Evolutionary conservation across 2,888 invertebrate genomes (phyloP).

Genomic region (Lagria hirta): DNA sequence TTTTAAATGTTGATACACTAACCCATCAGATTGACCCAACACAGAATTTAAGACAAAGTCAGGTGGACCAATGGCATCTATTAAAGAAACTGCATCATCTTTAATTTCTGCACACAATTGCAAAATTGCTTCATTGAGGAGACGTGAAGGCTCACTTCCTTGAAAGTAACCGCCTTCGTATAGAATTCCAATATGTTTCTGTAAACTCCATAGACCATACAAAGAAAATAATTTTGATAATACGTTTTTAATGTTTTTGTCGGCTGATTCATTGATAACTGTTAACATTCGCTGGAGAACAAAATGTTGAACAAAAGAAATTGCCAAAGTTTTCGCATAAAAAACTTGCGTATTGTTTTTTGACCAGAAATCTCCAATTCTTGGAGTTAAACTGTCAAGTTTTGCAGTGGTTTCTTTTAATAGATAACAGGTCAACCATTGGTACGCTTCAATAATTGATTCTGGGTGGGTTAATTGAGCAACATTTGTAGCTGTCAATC

Average conservation of each 20-base stretch:
- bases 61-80: slow-evolving; percentile 82
- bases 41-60: slow-evolving; percentile 85
- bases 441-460: slow-evolving; percentile 66
- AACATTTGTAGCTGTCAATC: slow-evolving; percentile 56
- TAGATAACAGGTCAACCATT: slow-evolving; percentile 81
- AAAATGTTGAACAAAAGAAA: slow-evolving; percentile 77
- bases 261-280: slow-evolving; percentile 53
- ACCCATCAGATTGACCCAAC: slow-evolving; percentile 85
- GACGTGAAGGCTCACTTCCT: slow-evolving; percentile 58
- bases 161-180: slow-evolving; percentile 62
- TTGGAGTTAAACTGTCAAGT: slow-evolving; percentile 54
- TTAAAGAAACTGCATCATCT: slow-evolving; percentile 74
- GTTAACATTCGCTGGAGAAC: slow-evolving; percentile 59
- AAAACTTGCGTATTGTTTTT: slow-evolving; percentile 87
- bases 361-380: slow-evolving; percentile 67
- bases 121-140: slow-evolving; percentile 70
- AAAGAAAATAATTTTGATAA: slow-evolving; percentile 64
- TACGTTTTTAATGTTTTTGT: slow-evolving; percentile 57
- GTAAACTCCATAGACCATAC: slow-evolving; percentile 69
- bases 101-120: slow-evolving; percentile 63
- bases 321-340: slow-evolving; percentile 73
- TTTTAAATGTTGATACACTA: no score
- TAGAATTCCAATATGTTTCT: slow-evolving; percentile 74
- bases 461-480: slow-evolving; percentile 53
- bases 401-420: slow-evolving; percentile 69